These are phyloP conservation scores for Nematolebias whitei DNA, from an alignment of 2,113 vertebrate genomes.

Conservation along the genomic window DNA sequence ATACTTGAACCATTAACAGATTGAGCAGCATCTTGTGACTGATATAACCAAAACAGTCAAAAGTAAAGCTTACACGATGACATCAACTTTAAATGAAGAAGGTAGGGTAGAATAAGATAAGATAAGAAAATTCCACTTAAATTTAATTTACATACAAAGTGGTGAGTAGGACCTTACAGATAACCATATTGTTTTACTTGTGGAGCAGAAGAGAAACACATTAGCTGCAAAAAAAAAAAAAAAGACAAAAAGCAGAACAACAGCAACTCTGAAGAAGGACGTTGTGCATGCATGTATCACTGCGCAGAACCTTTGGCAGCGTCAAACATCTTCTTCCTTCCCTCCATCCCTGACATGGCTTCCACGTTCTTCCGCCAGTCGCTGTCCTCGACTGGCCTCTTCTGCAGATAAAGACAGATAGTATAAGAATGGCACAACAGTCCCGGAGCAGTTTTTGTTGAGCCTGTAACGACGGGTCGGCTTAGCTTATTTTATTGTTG, in stretches of 20 bases:
- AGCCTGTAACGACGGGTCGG: constrained; percentile 11
- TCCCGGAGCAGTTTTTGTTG: constrained; percentile 1
- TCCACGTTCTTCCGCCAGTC: constrained; percentile 98
- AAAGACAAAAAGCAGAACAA: not conserved
- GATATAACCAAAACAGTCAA: too few species aligned
- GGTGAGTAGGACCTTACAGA: not conserved
- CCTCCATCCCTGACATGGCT: constrained; percentile 97
- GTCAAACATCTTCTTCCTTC: constrained; percentile 96
- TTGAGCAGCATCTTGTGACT: too few species aligned
- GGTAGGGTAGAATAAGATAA: not conserved
- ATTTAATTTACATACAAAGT: not conserved
- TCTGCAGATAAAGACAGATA: constrained; percentile 71
- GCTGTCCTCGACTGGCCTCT: constrained; percentile 90
- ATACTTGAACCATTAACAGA: too few species aligned
- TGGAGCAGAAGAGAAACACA: not conserved
- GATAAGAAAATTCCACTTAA: not conserved
- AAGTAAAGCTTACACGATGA: not conserved
- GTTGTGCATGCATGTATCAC: constrained; percentile 38
- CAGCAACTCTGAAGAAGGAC: not conserved
- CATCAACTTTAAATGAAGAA: not conserved
- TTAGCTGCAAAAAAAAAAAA: not conserved
- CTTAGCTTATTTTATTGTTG: constrained; percentile 6
- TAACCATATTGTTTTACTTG: not conserved
- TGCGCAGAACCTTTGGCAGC: constrained; percentile 83
- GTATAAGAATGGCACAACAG: not conserved